These are phyloP conservation scores for Ibidorhyncha struthersii DNA, from an alignment of 2,113 vertebrate genomes.

Conservation along the genomic window DNA sequence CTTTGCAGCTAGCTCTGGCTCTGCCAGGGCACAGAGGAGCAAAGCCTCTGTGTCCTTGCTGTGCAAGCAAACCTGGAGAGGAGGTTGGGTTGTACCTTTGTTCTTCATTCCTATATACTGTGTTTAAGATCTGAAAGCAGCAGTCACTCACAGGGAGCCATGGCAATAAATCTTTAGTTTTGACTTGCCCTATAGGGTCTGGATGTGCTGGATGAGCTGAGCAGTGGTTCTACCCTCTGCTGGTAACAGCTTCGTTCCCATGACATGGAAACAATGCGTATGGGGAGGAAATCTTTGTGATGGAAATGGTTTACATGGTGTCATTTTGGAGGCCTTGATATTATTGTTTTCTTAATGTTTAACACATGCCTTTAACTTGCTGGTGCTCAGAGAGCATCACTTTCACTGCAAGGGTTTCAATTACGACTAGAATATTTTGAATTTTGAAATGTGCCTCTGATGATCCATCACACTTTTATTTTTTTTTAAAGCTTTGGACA, in stretches of 20 bases:
- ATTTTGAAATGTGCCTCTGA: slow-evolving; percentile 44
- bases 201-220: not conserved
- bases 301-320: not conserved
- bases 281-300: not conserved
- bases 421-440: slow-evolving; percentile 11
- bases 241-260: not conserved
- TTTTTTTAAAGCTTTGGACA: slow-evolving; percentile 55
- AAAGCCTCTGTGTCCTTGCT: too few relatives aligned
- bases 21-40: not conserved
- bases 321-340: not conserved
- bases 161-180: not conserved
- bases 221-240: not conserved
- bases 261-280: not conserved
- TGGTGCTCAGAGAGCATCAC: not conserved
- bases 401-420: slow-evolving; percentile 37
- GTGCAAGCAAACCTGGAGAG: not conserved
- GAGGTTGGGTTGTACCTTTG: not conserved
- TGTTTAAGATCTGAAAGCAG: not conserved
- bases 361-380: not conserved
- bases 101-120: not conserved
- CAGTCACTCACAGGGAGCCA: not conserved
- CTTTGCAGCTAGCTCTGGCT: not conserved
- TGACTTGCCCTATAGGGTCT: not conserved
- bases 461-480: slow-evolving; percentile 48
- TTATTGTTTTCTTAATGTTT: slow-evolving; percentile 1